phyloP scores from a whole-genome alignment of 2,888 invertebrate genomes.

The Aphidius colemani region DNA sequence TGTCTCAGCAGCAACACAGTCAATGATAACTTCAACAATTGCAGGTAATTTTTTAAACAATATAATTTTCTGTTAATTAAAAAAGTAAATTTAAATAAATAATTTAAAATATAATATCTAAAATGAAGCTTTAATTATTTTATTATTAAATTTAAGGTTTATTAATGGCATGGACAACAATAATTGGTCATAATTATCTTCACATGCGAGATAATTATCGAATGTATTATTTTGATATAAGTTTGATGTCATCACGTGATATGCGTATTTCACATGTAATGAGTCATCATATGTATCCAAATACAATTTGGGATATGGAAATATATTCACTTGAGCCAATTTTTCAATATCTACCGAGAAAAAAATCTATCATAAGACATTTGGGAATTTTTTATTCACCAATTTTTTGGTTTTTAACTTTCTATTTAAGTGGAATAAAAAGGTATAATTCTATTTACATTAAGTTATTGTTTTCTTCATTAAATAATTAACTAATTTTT shows the following conservation, averaged over 20 bases:
- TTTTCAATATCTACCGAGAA: conserved; percentile 68
- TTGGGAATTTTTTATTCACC: conserved; percentile 64
- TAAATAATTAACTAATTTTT: not conserved
- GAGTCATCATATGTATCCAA: conserved; percentile 80
- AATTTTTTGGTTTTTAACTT: conserved; percentile 57
- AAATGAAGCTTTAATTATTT: not conserved
- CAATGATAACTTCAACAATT: conserved; percentile 47
- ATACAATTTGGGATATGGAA: conserved; percentile 77
- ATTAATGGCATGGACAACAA: conserved; percentile 65
- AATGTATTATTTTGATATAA: conserved; percentile 78
- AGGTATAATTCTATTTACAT: conserved; percentile 53
- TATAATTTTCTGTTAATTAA: too few species aligned
- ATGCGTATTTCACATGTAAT: conserved; percentile 78
- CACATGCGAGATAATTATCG: conserved; percentile 78
- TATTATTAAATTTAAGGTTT: conserved; percentile 60
- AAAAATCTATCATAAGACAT: conserved; percentile 64
- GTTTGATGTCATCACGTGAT: conserved; percentile 69
- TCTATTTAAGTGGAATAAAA: conserved; percentile 55
- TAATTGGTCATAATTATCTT: conserved; percentile 77
- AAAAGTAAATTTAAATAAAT: too few species aligned
- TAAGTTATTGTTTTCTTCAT: not conserved
- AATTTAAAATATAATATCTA: not conserved
- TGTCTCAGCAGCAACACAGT: conserved; percentile 37
- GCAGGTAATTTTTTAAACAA: conserved; percentile 44
- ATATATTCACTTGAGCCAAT: conserved; percentile 72